Percentiles rank a stretch among this genome's conserved stretches.
Evolutionary conservation across 2,113 vertebrate genomes (phyloP).

Genomic region (Amia ocellicauda): DNA sequence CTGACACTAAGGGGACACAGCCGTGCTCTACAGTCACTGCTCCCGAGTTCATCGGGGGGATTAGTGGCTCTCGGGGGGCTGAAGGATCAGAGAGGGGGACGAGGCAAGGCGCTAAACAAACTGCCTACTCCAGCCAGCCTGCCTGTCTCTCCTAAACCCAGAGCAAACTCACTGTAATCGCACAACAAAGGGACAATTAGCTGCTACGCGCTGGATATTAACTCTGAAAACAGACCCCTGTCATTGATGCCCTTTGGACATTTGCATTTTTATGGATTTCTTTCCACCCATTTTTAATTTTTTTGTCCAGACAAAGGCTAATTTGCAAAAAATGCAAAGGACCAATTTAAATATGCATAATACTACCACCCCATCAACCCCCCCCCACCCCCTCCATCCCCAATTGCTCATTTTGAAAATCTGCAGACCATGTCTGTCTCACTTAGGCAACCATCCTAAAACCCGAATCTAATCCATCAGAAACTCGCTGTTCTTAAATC

Average conservation of each 20-base stretch:
- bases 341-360: slow-evolving; percentile 71
- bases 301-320: slow-evolving; percentile 40
- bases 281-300: slow-evolving; percentile 32
- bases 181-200: slow-evolving; percentile 74
- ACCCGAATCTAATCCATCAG: too few relatives aligned
- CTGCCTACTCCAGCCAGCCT: slow-evolving; percentile 36
- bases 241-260: slow-evolving; percentile 50
- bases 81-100: slow-evolving; percentile 41
- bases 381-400: slow-evolving; percentile 21
- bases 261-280: slow-evolving; percentile 72
- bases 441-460: slow-evolving; percentile 22
- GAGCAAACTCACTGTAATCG: slow-evolving; percentile 63
- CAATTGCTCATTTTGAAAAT: slow-evolving; percentile 45
- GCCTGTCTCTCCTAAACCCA: slow-evolving; percentile 50
- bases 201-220: slow-evolving; percentile 54
- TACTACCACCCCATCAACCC: slow-evolving; percentile 21
- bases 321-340: slow-evolving; percentile 65
- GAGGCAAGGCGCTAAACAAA: slow-evolving; percentile 61
- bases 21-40: slow-evolving; percentile 57
- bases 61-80: slow-evolving; percentile 55
- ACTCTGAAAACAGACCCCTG: slow-evolving; percentile 50
- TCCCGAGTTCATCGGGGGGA: slow-evolving; percentile 48
- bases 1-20: too few relatives aligned
- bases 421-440: slow-evolving; percentile 36
- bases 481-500: too few relatives aligned